Conservation (phyloP, 1,140 invertebrate species). For the Odontomachus brunneus region DNA sequence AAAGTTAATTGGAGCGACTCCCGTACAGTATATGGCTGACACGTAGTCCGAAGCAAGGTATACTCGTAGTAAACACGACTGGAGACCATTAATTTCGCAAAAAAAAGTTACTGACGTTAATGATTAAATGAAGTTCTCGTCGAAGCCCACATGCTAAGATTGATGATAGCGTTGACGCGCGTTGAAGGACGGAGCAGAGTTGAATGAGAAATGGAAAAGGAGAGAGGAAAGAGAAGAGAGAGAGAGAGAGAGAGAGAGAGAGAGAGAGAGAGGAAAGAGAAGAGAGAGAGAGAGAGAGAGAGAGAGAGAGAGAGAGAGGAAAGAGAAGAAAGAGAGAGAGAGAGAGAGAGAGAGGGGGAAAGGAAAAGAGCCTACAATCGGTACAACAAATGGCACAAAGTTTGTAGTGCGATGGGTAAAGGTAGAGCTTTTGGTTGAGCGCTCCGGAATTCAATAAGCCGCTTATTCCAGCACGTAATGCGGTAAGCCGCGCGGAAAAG, state of each 20-base stretch:
- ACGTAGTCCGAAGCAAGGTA: neutral
- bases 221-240: too few relatives aligned
- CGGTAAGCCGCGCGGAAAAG: constrained; percentile 72
- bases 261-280: constrained; percentile 17
- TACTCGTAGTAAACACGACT: constrained; percentile 5
- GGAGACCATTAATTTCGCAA: constrained; percentile 32
- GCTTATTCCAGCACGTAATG: constrained; percentile 72
- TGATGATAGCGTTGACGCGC: constrained; percentile 52
- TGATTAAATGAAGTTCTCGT: constrained; percentile 39
- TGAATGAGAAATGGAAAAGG: neutral
- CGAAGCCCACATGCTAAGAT: constrained; percentile 46
- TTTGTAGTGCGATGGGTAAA: constrained; percentile 42
- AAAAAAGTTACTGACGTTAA: constrained; percentile 49
- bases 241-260: constrained; percentile 27
- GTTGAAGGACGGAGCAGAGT: constrained; percentile 14
- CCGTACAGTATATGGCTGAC: neutral
- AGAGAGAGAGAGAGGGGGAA: constrained; percentile 25
- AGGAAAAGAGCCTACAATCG: constrained; percentile 35
- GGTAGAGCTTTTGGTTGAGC: constrained; percentile 65
- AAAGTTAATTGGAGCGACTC: neutral
- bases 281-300: constrained; percentile 24
- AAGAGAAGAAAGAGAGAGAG: too few relatives aligned
- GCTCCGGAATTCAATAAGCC: constrained; percentile 71
- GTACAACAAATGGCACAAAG: constrained; percentile 60
- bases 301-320: constrained; percentile 27